Percentiles rank a stretch among this genome's conserved stretches.
Evolutionary conservation across 2,888 invertebrate species (phyloP).

Genomic region (Tridacna crocea): DNA sequence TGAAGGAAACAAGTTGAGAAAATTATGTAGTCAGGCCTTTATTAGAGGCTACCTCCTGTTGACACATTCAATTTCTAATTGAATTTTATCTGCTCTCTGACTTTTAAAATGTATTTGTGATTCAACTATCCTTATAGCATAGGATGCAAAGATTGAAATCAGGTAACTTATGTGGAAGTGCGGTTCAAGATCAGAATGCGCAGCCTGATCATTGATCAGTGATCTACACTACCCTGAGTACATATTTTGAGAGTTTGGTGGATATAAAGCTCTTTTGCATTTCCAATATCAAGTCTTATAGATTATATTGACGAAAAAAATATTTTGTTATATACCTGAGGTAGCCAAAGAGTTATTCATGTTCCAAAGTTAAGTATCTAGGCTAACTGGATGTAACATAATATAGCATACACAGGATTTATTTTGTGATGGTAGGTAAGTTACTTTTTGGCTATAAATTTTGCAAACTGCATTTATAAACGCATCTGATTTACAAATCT

Average conservation of each 20-base stretch:
- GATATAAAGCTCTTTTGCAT: not conserved
- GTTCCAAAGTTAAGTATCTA: too few relatives aligned
- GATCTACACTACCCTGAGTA: not conserved
- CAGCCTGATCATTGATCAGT: not conserved
- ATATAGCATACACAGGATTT: too few relatives aligned
- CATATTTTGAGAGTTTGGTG: not conserved
- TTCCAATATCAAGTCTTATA: not conserved
- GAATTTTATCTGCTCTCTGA: constrained; percentile 20
- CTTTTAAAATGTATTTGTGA: not conserved
- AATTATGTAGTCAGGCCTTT: not conserved
- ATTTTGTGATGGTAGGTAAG: too few relatives aligned
- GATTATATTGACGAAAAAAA: too few relatives aligned
- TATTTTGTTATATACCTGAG: too few relatives aligned
- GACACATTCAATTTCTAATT: constrained; percentile 16
- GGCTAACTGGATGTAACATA: too few relatives aligned
- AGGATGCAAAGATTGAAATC: not conserved
- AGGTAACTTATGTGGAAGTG: not conserved
- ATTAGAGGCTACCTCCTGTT: constrained; percentile 4
- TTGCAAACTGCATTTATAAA: too few relatives aligned
- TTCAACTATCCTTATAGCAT: not conserved
- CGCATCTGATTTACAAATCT: too few relatives aligned
- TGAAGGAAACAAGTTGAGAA: not conserved
- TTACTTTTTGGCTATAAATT: too few relatives aligned
- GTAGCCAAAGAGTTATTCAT: too few relatives aligned
- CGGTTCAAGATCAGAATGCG: not conserved